Conservation (phyloP, 53 echinoderm and acorn worm genomes). For the Pentamera pediparva region DNA sequence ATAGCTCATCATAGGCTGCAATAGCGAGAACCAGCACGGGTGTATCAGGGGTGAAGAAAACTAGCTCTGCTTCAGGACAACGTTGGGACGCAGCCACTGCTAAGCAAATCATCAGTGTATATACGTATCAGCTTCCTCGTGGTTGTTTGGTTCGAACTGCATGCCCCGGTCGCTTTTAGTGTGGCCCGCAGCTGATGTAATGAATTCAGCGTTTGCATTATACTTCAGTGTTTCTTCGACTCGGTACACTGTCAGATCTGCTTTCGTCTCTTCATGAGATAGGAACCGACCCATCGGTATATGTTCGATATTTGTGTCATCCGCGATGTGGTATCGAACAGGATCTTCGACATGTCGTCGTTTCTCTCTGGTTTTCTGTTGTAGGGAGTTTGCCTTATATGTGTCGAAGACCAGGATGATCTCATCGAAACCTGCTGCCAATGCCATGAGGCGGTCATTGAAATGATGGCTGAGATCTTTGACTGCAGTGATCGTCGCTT, state of each 20-base stretch:
- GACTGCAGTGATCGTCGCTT: conserved; percentile 14
- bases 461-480: conserved; percentile 34
- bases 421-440: conserved; percentile 39
- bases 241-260: conserved; percentile 37
- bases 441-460: conserved; percentile 31
- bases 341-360: conserved; percentile 22
- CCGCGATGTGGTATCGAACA: conserved; percentile 34
- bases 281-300: conserved; percentile 44
- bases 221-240: conserved; percentile 29
- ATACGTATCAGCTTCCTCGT: conserved; percentile 52
- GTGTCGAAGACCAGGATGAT: conserved; percentile 46
- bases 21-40: conserved; percentile 44
- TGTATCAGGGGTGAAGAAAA: conserved; percentile 38
- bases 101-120: conserved; percentile 45
- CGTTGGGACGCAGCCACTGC: conserved; percentile 41
- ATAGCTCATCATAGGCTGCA: conserved; percentile 31
- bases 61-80: conserved; percentile 24
- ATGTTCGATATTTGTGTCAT: conserved; percentile 54
- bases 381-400: conserved; percentile 41
- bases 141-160: conserved; percentile 49
- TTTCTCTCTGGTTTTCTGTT: conserved; percentile 23
- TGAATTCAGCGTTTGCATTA: conserved; percentile 28
- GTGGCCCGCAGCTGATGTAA: conserved; percentile 37
- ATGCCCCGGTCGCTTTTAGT: conserved; percentile 32
- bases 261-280: conserved; percentile 43